Evolutionary conservation across 2,113 vertebrate species (phyloP), one percentile per base, ranked within the genome.

Genomic region (Phrynosoma blainvillii): DNA sequence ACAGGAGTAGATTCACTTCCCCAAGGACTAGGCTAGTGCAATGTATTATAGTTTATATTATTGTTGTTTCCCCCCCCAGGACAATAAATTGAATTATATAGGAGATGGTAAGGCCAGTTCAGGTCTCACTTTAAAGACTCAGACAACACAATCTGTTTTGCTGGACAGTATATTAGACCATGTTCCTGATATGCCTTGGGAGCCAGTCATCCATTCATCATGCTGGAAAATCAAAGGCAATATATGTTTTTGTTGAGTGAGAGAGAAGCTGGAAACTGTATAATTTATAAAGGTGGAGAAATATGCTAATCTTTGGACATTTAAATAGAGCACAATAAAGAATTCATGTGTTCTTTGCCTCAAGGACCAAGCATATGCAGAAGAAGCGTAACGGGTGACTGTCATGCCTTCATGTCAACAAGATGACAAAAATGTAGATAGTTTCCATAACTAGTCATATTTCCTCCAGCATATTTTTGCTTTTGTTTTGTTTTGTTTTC

Each of bases 51-150:
- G 77, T 92, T 47, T 93, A 85, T 95, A 95, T 95, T 94, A 94
- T 92, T 95, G 89, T 93, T 82, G 27, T 81, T 66, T 62, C 32
- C 21, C 59, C 59, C 59, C 40, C n/a, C 90, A 87, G 89, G 94
- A 82, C 91, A 93, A 95, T 94, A 95, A 95, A 96, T 95, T 96
- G 93, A 97, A 96, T 96, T 96, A 96, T 90, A 90, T 90, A 85
- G 91, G 91, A 95, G 87, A 90, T 86, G 88, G 90, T 93, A 82
- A 88, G 89, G 94, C 91, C 93, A 59, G 87, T 93, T 90, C 92
- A 93, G 88, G 89, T 88, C 80, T 91, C 88, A 84, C 13, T 92
- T 92, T 91, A 92, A 93, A 88, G 56, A 93, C 76, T 85, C 86
- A 91, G 86, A 65, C 59, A 87, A 91, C 0, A 62, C 89, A 92